Conservation (phyloP, 2,888 invertebrate species). For the Augochlorella aurata region DNA sequence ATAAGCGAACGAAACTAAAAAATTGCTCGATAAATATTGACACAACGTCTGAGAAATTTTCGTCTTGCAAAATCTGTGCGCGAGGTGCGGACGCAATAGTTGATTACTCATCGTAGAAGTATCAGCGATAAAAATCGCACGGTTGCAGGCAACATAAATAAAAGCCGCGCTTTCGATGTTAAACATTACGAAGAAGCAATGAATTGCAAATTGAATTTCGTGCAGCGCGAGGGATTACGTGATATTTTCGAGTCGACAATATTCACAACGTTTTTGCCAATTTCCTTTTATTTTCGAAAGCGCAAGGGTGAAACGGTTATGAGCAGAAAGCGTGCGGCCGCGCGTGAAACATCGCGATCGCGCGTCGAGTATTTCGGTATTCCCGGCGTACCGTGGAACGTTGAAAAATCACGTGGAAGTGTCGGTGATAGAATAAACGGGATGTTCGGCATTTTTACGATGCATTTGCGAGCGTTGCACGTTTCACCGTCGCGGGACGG, state of each 20-base stretch:
- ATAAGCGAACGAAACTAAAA: too few species aligned
- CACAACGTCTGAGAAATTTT: too few species aligned
- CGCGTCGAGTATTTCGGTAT: conserved; percentile 30
- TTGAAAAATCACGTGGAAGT: conserved; percentile 36
- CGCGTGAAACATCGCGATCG: conserved; percentile 25
- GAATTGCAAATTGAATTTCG: conserved; percentile 75
- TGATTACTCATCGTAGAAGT: not conserved
- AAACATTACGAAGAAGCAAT: not conserved
- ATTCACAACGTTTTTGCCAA: conserved; percentile 11
- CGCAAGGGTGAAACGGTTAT: conserved; percentile 11
- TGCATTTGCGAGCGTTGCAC: conserved; percentile 33
- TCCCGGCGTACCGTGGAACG: conserved; percentile 30
- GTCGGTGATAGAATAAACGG: conserved; percentile 81
- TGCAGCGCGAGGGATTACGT: conserved; percentile 76
- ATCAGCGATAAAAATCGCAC: not conserved
- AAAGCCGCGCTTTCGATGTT: not conserved
- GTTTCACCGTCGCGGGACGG: conserved; percentile 29
- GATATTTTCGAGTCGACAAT: conserved; percentile 13
- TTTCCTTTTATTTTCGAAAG: conserved; percentile 8
- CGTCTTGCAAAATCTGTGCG: not conserved
- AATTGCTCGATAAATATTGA: too few species aligned
- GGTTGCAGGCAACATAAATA: not conserved
- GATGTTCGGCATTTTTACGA: conserved; percentile 31
- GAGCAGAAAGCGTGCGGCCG: conserved; percentile 7
- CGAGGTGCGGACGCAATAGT: not conserved